Percentiles rank a stretch among this genome's conserved stretches.
These are phyloP conservation scores for Lontra canadensis DNA, from an alignment of 2,113 vertebrate genomes.

Conservation along the genomic window DNA sequence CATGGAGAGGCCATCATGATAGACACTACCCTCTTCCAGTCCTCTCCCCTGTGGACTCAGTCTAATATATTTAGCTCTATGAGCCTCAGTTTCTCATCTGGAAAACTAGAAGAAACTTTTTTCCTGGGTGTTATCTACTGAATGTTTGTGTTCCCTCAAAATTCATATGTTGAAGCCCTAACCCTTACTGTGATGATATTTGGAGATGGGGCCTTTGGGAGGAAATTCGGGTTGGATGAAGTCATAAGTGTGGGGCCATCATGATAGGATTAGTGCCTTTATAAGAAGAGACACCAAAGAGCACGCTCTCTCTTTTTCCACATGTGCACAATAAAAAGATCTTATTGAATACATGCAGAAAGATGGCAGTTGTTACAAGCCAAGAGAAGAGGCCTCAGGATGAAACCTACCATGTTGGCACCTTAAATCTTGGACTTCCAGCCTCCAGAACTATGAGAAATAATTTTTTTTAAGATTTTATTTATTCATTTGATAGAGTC, in stretches of 20 bases:
- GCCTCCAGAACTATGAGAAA: background rate
- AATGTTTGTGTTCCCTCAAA: background rate
- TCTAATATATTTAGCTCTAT: background rate
- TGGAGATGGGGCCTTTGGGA: background rate
- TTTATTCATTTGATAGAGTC: too few species aligned
- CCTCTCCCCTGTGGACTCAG: background rate
- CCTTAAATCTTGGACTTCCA: background rate
- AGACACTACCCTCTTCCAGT: background rate
- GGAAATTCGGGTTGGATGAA: background rate
- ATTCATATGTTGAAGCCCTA: background rate
- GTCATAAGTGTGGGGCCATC: background rate
- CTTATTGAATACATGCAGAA: too few species aligned
- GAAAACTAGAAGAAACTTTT: background rate
- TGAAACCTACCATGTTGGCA: background rate
- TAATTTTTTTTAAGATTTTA: background rate
- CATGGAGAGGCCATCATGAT: background rate
- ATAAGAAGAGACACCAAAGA: background rate
- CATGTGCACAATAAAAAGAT: background rate
- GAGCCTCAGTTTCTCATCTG: background rate
- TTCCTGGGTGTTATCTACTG: background rate
- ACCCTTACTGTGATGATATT: background rate
- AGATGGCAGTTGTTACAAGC: background rate
- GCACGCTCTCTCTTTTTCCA: background rate
- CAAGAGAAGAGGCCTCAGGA: background rate
- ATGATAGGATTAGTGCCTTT: background rate